These are phyloP conservation scores for Lepidotrigona ventralis DNA, from an alignment of 1,140 invertebrate genomes.

Conservation along the genomic window DNA sequence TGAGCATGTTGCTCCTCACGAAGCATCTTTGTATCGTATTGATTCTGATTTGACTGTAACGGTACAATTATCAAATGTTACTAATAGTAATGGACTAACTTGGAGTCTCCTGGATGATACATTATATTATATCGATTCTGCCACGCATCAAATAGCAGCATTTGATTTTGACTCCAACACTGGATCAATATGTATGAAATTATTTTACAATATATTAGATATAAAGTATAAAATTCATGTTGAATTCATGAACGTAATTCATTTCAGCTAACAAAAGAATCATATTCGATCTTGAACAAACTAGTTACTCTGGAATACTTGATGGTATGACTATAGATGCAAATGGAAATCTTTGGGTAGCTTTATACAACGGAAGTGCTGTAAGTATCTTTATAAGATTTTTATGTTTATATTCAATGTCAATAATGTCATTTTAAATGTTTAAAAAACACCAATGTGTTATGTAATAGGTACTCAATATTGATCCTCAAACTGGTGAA, in stretches of 20 bases:
- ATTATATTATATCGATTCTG: constrained; percentile 89
- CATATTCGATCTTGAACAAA: constrained; percentile 65
- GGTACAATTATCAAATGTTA: constrained; percentile 78
- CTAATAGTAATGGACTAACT: constrained; percentile 90
- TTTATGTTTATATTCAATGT: neutral
- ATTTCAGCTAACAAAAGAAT: constrained; percentile 66
- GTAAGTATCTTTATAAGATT: constrained; percentile 68
- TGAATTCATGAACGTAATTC: neutral
- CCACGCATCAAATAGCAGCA: constrained; percentile 83
- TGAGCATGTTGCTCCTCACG: constrained; percentile 71
- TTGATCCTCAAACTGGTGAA: constrained; percentile 80
- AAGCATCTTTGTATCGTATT: constrained; percentile 82
- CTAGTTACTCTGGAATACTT: constrained; percentile 80
- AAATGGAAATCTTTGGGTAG: constrained; percentile 85
- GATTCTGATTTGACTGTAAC: constrained; percentile 72
- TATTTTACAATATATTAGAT: constrained; percentile 18
- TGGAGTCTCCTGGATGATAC: constrained; percentile 87
- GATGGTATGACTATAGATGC: constrained; percentile 88
- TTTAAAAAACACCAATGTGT: neutral
- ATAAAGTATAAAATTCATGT: neutral
- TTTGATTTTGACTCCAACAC: constrained; percentile 85
- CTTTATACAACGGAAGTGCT: constrained; percentile 80
- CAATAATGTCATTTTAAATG: no score
- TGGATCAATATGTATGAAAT: constrained; percentile 78
- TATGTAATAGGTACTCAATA: constrained; percentile 78